Evolutionary conservation across 2,113 vertebrate genomes (phyloP).

Genomic region (Microtus ochrogaster): DNA sequence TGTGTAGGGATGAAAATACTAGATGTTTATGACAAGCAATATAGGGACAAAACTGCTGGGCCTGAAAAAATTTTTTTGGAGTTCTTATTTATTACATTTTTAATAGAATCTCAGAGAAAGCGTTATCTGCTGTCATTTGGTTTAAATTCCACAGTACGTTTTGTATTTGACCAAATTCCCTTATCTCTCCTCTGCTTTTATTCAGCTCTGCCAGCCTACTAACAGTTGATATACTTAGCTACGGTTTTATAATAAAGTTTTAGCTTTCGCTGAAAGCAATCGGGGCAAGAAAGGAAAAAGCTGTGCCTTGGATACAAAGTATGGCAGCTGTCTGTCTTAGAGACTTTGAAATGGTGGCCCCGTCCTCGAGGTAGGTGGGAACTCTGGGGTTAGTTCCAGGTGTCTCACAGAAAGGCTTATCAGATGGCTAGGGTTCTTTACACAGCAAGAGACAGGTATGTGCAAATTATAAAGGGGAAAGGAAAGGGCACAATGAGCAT

Average conservation of each 20-base stretch:
- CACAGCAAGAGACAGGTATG: background rate
- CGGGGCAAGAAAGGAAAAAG: slow-evolving; percentile 52
- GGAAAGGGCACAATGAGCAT: no score
- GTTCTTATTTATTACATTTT: slow-evolving; percentile 89
- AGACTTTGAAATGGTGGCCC: slow-evolving; percentile 67
- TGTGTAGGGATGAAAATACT: slow-evolving; percentile 32
- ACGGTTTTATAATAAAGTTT: slow-evolving; percentile 88
- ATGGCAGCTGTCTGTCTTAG: slow-evolving; percentile 65
- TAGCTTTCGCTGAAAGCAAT: slow-evolving; percentile 82
- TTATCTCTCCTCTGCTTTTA: slow-evolving; percentile 87
- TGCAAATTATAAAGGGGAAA: background rate
- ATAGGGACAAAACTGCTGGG: slow-evolving; percentile 63
- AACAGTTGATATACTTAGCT: slow-evolving; percentile 88
- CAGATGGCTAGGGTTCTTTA: background rate
- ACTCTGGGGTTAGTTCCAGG: slow-evolving; percentile 38
- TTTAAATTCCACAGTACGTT: slow-evolving; percentile 86
- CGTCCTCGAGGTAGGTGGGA: slow-evolving; percentile 34
- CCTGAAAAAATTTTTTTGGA: slow-evolving; percentile 55
- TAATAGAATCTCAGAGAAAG: slow-evolving; percentile 87
- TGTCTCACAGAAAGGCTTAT: background rate
- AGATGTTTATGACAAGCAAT: slow-evolving; percentile 62
- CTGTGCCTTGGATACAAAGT: slow-evolving; percentile 76
- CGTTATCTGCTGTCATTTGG: slow-evolving; percentile 89
- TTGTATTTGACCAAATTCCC: slow-evolving; percentile 89
- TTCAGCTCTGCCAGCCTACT: slow-evolving; percentile 85